Conservation (phyloP, 2,888 invertebrate species). For the Margaritifera margaritifera region DNA sequence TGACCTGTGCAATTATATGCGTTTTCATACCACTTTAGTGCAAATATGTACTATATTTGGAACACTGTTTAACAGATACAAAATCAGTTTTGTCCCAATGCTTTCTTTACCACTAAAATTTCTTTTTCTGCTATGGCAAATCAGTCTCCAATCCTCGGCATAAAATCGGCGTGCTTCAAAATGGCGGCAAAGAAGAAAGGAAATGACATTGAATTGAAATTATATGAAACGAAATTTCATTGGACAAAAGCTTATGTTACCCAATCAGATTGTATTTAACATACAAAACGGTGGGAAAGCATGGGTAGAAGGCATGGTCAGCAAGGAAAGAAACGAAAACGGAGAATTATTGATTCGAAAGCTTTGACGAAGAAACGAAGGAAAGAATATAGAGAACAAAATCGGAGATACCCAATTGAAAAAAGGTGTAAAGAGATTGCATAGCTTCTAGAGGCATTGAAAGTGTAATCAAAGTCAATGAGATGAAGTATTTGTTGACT, state of each 20-base stretch:
- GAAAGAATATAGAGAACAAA: conserved; percentile 22
- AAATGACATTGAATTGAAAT: conserved; percentile 9
- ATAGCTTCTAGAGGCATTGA: too few relatives aligned
- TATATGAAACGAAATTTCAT: conserved; percentile 4
- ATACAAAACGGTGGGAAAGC: background rate
- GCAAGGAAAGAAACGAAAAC: conserved; percentile 16
- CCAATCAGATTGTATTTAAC: conserved; percentile 8
- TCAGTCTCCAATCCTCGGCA: too few relatives aligned
- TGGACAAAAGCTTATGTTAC: background rate
- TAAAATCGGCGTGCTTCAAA: conserved; percentile 35
- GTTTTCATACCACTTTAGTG: too few relatives aligned
- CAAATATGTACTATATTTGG: too few relatives aligned
- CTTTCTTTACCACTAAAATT: too few relatives aligned
- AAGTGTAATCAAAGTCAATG: too few relatives aligned
- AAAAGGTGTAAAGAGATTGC: conserved; percentile 2
- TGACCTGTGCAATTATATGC: too few relatives aligned
- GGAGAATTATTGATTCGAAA: conserved; percentile 28
- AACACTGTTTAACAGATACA: too few relatives aligned
- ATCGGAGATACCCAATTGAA: background rate
- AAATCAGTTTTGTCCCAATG: too few relatives aligned
- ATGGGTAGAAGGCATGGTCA: conserved; percentile 19
- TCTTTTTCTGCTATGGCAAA: too few relatives aligned
- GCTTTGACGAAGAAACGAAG: conserved; percentile 28
- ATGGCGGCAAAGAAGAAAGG: conserved; percentile 34
- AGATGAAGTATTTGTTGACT: too few relatives aligned